These are phyloP conservation scores for Melipona beecheii DNA, from an alignment of 2,888 invertebrate species.

Conservation along the genomic window DNA sequence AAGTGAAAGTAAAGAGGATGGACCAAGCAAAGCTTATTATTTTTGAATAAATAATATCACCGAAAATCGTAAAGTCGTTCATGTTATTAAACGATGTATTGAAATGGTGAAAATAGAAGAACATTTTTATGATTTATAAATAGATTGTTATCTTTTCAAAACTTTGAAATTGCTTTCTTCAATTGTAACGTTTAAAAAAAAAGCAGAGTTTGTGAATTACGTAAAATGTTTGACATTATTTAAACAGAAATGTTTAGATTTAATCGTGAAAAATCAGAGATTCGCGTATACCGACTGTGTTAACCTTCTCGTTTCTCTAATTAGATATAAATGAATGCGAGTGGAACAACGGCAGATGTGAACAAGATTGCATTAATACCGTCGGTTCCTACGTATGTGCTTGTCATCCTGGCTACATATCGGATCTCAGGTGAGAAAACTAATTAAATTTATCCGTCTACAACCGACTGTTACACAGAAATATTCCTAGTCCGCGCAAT, in stretches of 20 bases:
- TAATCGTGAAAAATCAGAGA: background rate
- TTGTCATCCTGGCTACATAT: constrained; percentile 77
- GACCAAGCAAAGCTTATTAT: background rate
- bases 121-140: too few species aligned
- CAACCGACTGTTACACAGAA: background rate
- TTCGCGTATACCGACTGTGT: background rate
- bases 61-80: too few species aligned
- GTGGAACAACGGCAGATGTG: constrained; percentile 80
- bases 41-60: too few species aligned
- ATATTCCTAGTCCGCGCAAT: background rate
- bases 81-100: too few species aligned
- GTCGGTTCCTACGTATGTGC: constrained; percentile 80
- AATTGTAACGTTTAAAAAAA: too few species aligned
- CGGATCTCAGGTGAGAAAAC: constrained; percentile 73
- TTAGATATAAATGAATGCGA: constrained; percentile 83
- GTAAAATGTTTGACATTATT: background rate
- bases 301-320: constrained; percentile 13
- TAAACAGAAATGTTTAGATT: background rate
- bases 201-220: too few species aligned
- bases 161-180: too few species aligned
- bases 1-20: background rate
- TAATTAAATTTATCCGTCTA: background rate
- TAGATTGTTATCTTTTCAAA: too few species aligned
- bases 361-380: constrained; percentile 82
- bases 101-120: too few species aligned